phyloP scores from a whole-genome alignment of 2,888 invertebrate genomes.

The Nomada ruficornis region DNA sequence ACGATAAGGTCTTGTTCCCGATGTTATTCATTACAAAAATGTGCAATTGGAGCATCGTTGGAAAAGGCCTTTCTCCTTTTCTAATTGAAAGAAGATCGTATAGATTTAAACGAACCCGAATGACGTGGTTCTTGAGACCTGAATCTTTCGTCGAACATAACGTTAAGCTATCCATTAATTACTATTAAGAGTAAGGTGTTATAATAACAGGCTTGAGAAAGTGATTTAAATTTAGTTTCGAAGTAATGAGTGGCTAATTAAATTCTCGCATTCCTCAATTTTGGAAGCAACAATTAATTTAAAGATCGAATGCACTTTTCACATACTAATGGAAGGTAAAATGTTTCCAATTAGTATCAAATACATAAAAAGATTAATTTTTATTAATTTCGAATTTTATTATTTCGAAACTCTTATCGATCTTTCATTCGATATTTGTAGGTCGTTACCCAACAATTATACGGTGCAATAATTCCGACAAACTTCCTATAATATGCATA shows the following conservation, averaged over 20 bases:
- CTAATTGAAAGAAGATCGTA: not conserved
- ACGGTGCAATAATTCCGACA: too few species aligned
- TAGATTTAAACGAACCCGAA: not conserved
- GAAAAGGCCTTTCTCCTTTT: not conserved
- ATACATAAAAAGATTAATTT: too few species aligned
- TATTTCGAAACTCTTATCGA: too few species aligned
- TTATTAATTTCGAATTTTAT: too few species aligned
- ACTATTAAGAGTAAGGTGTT: not conserved
- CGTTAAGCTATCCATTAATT: slow-evolving; percentile 26
- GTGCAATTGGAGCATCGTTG: too few species aligned
- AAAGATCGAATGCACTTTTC: not conserved
- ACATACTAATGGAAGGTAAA: not conserved
- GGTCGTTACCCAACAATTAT: too few species aligned
- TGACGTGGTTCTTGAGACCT: too few species aligned
- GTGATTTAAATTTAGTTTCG: not conserved
- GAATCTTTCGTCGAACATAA: not conserved
- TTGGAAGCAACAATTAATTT: not conserved
- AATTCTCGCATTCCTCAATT: not conserved
- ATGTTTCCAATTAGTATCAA: not conserved
- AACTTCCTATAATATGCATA: too few species aligned
- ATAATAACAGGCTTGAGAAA: not conserved
- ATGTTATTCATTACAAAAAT: too few species aligned
- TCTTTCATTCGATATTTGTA: too few species aligned
- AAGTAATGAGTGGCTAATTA: not conserved
- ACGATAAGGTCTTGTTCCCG: too few species aligned